phyloP scores from a whole-genome alignment of 2,113 vertebrate species.

The Trogon melanurus region DNA sequence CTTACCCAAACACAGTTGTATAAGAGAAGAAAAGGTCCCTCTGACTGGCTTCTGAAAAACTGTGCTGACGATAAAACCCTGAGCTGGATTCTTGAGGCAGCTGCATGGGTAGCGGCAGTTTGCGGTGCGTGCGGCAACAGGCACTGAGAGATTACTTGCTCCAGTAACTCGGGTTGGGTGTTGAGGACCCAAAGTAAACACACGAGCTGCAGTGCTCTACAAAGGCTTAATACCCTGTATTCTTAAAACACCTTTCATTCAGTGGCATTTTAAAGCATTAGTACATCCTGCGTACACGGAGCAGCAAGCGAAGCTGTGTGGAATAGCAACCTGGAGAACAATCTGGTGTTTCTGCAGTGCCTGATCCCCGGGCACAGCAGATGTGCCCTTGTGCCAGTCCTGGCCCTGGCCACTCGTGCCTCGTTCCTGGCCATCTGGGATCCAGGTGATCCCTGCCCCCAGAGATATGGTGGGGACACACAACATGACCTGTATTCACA shows the following conservation, averaged over 20 bases:
- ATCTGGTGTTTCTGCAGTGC: neutral
- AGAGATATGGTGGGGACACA: neutral
- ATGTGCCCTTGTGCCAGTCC: neutral
- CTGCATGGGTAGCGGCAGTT: neutral
- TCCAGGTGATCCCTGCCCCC: neutral
- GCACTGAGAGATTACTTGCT: constrained; percentile 54
- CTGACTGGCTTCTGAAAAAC: neutral
- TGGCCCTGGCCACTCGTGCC: rapidly evolving
- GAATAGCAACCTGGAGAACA: neutral
- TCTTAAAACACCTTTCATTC: constrained; percentile 24
- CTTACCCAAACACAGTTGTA: neutral
- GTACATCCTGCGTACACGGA: neutral
- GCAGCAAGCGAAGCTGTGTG: neutral
- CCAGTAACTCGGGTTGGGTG: constrained; percentile 39
- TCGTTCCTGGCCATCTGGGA: neutral
- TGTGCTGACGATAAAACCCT: neutral
- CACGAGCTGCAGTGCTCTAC: neutral
- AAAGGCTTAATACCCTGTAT: constrained; percentile 18
- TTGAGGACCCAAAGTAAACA: constrained; percentile 59
- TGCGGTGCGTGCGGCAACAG: neutral
- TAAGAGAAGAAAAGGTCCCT: neutral
- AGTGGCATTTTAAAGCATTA: neutral
- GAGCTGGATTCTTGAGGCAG: neutral
- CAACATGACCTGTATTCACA: neutral
- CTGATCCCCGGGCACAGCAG: neutral